Evolutionary conservation across 2,797 vertebrate species (phyloP).

Genomic region (Gallinago stenura): DNA sequence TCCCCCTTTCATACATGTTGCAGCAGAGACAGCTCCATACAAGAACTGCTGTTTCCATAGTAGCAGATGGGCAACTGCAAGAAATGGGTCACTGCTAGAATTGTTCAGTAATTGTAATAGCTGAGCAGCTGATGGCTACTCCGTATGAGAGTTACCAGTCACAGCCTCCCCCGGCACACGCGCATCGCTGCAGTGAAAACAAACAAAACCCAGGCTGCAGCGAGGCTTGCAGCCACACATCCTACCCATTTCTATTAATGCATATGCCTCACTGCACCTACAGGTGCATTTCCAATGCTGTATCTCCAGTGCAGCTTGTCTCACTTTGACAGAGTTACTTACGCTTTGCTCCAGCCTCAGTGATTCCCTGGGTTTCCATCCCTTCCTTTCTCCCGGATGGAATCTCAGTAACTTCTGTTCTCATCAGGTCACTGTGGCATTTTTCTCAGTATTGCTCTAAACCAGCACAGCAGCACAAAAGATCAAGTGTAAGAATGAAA

Average conservation of each 20-base stretch:
- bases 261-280: not conserved
- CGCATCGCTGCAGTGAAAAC: not conserved
- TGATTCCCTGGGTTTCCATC: not conserved
- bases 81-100: conserved; percentile 66
- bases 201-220: not conserved
- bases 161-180: not conserved
- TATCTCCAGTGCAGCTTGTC: not conserved
- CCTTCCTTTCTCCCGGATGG: not conserved
- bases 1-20: not conserved
- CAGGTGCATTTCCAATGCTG: not conserved
- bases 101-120: conserved; percentile 51
- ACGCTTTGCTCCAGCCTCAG: rapidly evolving
- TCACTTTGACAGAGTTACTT: not conserved
- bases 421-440: not conserved
- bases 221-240: not conserved
- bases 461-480: not conserved
- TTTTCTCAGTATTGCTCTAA: not conserved
- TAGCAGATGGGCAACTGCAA: conserved; percentile 67
- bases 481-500: not conserved
- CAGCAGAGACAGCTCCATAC: not conserved
- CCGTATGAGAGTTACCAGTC: not conserved
- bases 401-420: not conserved
- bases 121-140: conserved; percentile 46
- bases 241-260: rapidly evolving
- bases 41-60: conserved; percentile 63